Evolutionary conservation across 1,140 invertebrate genomes (phyloP), one percentile per base, ranked within the genome.

Genomic region (Camponotus vicinus): DNA sequence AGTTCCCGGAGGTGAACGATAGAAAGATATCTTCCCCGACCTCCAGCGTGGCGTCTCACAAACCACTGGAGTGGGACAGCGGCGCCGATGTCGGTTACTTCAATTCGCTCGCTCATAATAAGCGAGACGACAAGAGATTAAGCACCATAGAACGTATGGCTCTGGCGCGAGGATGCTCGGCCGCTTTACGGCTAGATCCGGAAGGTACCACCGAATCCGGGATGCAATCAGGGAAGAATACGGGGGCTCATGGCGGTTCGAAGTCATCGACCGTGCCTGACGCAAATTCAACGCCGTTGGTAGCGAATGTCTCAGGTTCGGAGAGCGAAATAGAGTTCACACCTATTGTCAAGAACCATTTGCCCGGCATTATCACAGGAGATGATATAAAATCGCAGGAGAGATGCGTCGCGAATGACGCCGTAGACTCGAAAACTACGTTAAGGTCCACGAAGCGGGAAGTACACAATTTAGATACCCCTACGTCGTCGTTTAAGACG

Each of bases 21-120:
- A 92, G 90, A 15, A 95, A 94, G 75, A 27, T 91, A n/a, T 88
- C 93, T 15, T 97, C 96, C 8, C 96, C 96, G 15, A 96, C 96
- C 49, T 97, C 96, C 70, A 97, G 97, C 91, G 92, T 97, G 0
- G 95, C 96, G 3, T 97, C 97, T 2, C 96, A 96, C 88, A 95
- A 96, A 8, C 96, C 96, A 86, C 92, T 97, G 3, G 97, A 97
- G 94, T 97, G 97, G 97, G 97, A 97, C 91, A 97, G 96, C 84
- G 96, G 97, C 67, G 97, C 97, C 8, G 97, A 98, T 94, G 97
- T 97, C 57, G 97, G 97, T 6, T 98, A 98, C 94, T 95, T 92
- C 34, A 96, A 97, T 92, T 91, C 76, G 61, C 55, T 87, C 13
- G 85, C 90, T n/a, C 86, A 83, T 13, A 94, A 94, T 85, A 95